Evolutionary conservation across 2,113 vertebrate genomes (phyloP).

Genomic region (Rhynchomys soricoides): DNA sequence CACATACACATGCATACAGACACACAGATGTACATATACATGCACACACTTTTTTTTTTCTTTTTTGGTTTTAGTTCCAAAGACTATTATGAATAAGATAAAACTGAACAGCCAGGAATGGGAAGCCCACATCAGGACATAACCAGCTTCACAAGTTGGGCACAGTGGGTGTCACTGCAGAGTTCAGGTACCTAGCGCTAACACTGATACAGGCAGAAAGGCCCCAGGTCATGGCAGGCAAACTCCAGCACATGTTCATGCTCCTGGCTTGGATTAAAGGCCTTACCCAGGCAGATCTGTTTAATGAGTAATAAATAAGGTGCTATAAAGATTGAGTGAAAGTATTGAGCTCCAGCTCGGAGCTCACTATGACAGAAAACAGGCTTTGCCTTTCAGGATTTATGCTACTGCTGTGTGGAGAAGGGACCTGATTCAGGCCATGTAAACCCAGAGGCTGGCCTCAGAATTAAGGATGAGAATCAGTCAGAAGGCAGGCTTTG

Average conservation of each 20-base stretch:
- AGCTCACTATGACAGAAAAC: fast-evolving
- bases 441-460: background rate
- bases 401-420: fast-evolving
- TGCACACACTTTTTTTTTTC: background rate
- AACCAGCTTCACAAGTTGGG: background rate
- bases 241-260: fast-evolving
- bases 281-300: fast-evolving
- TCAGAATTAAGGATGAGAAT: background rate
- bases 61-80: background rate
- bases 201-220: background rate
- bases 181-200: background rate
- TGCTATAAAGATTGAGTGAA: background rate
- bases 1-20: background rate
- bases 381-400: fast-evolving
- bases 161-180: background rate
- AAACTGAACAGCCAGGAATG: background rate
- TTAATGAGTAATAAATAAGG: background rate
- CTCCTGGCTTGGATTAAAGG: background rate
- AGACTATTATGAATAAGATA: background rate
- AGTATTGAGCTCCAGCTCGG: fast-evolving
- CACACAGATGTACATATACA: background rate
- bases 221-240: background rate
- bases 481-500: background rate
- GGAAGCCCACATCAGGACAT: background rate
- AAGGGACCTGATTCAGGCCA: too few relatives aligned